A percentile compares a stretch with the other conserved stretches of the same genome.
Evolutionary conservation across 2,113 vertebrate species (phyloP).

Genomic region (Dendropsophus ebraccatus): DNA sequence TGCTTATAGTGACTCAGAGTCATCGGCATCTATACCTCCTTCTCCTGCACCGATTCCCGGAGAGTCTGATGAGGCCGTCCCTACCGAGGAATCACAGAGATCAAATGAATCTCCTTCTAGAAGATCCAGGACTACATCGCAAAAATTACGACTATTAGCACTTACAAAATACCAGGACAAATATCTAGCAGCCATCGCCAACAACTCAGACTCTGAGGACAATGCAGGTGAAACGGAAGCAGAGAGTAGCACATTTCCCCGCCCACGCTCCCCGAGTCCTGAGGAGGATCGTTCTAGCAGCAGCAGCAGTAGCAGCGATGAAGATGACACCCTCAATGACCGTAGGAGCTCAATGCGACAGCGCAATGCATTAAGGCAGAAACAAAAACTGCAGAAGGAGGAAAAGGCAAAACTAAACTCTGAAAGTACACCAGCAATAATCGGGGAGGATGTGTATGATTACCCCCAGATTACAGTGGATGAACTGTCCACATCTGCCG

Average conservation of each 20-base stretch:
- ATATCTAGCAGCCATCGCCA: slow-evolving; percentile 84
- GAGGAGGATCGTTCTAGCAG: slow-evolving; percentile 87
- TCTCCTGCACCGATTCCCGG: slow-evolving; percentile 74
- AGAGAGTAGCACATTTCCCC: slow-evolving; percentile 86
- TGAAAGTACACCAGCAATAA: slow-evolving; percentile 72
- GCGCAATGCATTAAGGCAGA: slow-evolving; percentile 84
- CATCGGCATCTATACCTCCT: slow-evolving; percentile 80
- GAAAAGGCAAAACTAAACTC: slow-evolving; percentile 74
- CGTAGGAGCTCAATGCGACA: slow-evolving; percentile 81
- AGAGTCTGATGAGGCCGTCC: slow-evolving; percentile 73
- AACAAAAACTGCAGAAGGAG: slow-evolving; percentile 78
- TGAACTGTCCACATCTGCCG: slow-evolving; percentile 86
- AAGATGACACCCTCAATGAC: slow-evolving; percentile 80
- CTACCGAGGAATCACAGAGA: slow-evolving; percentile 74
- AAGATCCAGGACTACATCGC: slow-evolving; percentile 72
- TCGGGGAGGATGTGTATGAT: slow-evolving; percentile 87
- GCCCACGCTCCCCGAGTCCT: slow-evolving; percentile 90
- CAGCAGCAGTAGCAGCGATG: slow-evolving; percentile 85
- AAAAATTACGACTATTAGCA: slow-evolving; percentile 77
- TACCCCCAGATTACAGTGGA: slow-evolving; percentile 91
- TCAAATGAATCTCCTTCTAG: slow-evolving; percentile 71
- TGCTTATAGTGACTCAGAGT: slow-evolving; percentile 83
- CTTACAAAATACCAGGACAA: slow-evolving; percentile 82
- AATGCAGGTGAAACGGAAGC: slow-evolving; percentile 77
- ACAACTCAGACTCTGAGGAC: slow-evolving; percentile 86